Evolutionary conservation across 2,888 invertebrate genomes (phyloP), one percentile per base, ranked within the genome.

Genomic region (Tromatobia lineatoria): DNA sequence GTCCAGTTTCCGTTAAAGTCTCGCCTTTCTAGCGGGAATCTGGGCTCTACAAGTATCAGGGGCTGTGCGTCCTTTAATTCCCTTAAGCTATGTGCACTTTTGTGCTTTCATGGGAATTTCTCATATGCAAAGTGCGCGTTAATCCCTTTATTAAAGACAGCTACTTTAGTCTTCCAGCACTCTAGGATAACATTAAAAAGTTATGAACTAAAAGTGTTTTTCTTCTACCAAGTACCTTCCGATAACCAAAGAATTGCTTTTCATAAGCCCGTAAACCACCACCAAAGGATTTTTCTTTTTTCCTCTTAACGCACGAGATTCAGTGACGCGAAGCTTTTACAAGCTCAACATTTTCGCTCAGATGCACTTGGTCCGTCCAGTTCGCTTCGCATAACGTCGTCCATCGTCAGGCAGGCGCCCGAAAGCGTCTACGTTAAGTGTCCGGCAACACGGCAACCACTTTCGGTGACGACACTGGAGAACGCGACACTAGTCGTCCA

Each of bases 381-480:
- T 61, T 20, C n/a, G 29, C 25, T 57, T 29, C 59, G 57, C 29
- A 25, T 13, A 47, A 47, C 61, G 61, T 61, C n/a, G 59, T 74
- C 45, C 59, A 34, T 59, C 23, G 57, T 29, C 23, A 6, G 1
- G 20, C 64, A 42, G 11, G 38, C 1, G 59, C 59, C 3, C 59
- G 15, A 47, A 29, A 67, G 66, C 54, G 52, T 66, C 50, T 7
- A 59, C 61, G 66, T 61, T 47, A 75, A 81, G 70, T 76, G 67
- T 69, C 80, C 64, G 34, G 64, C 57, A 66, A 67, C 70, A 73
- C 54, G 13, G 73, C 59, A 74, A 74, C 59, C 73, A 74, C 76
- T 82, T 71, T 57, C 42, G 69, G 18, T 45, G 69, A 64, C 73
- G 69, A 54, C 69, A 47, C 57, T 70, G 23, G 70, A 75, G 75